phyloP scores from a whole-genome alignment of 1,140 invertebrate species.

The Sesamia nonagrioides region DNA sequence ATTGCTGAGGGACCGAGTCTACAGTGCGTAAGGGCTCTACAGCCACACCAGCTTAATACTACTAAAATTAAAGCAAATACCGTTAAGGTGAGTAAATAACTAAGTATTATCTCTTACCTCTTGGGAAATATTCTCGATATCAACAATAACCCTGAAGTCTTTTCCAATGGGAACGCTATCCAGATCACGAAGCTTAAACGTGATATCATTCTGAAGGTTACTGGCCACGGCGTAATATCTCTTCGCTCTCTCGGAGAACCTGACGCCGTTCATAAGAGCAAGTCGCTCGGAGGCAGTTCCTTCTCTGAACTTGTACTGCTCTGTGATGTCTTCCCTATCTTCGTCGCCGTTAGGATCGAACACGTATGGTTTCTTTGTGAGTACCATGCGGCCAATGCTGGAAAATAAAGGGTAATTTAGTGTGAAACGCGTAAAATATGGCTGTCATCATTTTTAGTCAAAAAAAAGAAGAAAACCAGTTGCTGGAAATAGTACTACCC shows the following conservation, averaged over 20 bases:
- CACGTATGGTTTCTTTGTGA: constrained; percentile 92
- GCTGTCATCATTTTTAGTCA: too few species aligned
- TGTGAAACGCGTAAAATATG: not conserved
- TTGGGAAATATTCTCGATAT: constrained; percentile 90
- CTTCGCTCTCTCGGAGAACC: constrained; percentile 89
- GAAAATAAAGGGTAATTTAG: constrained; percentile 55
- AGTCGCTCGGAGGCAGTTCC: constrained; percentile 90
- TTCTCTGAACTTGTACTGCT: constrained; percentile 92
- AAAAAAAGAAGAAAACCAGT: too few species aligned
- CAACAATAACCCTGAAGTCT: constrained; percentile 90
- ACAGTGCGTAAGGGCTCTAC: too few species aligned
- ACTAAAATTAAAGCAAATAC: not conserved
- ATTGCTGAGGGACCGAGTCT: too few species aligned
- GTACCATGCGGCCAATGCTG: constrained; percentile 92
- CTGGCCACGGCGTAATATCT: constrained; percentile 89
- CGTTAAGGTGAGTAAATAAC: not conserved
- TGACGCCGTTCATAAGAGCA: constrained; percentile 90
- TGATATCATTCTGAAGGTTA: constrained; percentile 89
- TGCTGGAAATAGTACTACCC: too few species aligned
- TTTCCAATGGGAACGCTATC: constrained; percentile 91
- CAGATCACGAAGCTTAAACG: constrained; percentile 91
- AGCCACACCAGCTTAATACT: too few species aligned
- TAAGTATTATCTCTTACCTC: constrained; percentile 69
- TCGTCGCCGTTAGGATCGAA: constrained; percentile 91
- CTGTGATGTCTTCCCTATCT: constrained; percentile 91